Base-by-base conservation (phyloP, 2,797 vertebrate genomes). In the Eurystomus glaucurus region DNA sequence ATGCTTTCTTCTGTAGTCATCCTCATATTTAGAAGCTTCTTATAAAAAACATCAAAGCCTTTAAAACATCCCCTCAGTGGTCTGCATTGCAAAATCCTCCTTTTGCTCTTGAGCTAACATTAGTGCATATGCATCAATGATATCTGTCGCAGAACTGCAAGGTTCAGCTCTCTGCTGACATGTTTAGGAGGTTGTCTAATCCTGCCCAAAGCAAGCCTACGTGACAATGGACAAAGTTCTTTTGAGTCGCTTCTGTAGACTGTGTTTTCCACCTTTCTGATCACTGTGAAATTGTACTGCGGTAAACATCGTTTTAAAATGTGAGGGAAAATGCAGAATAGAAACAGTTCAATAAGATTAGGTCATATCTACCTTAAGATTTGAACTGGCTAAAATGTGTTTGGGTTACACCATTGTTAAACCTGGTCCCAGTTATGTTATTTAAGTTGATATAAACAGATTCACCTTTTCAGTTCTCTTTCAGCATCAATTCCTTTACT, bases 111-210 rank as follows among this genome's bases (percentile, higher is more conserved):
- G 57, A 35, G 61, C 61, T 88, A 43, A 39, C 21, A 37, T 31
- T 29, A 50, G 14, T 54, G 31, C 57, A 15, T 57, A 43, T 71
- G 62, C 87, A 26, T 69, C 91, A 77, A 7, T 35, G 65, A 6
- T 66, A 46, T 5, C n/a, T 52, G 81, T 55, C 87, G 37, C 31
- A 58, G 62, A 60, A 50, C 9, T 91, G 85, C 91, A 54, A 79
- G 74, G 89, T 72, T 93, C 68, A 74, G 75, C 79, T 92, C 9
- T 51, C 66, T 94, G 51, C 81, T 93, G 91, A 39, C 71, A 39
- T 39, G 46, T 54, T 78, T 41, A 22, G 1, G 1, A 79, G n/a
- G 4, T 7, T 82, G 61, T 46, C 58, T 88, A 50, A 87, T 85
- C 71, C 66, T 88, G 74, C 66, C 86, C 84, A 79, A 77, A 94